These are phyloP conservation scores for Morpho achilles DNA, from an alignment of 2,888 invertebrate species.

Conservation along the genomic window DNA sequence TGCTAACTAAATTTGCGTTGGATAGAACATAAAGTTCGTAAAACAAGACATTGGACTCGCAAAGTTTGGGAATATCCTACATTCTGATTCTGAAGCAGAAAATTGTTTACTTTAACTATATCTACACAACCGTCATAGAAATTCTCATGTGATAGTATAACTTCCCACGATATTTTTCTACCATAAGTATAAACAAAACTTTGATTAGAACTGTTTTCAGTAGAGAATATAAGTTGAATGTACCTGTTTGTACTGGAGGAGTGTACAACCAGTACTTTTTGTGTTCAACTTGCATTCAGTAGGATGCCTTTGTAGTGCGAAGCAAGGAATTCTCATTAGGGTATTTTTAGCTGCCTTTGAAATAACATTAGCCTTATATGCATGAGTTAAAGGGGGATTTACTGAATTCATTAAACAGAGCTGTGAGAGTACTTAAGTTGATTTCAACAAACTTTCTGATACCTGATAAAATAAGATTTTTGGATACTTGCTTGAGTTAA, in stretches of 20 bases:
- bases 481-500: no score
- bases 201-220: background rate
- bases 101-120: no score
- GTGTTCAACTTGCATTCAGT: slow-evolving; percentile 61
- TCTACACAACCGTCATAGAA: no score
- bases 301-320: slow-evolving; percentile 57
- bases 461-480: no score
- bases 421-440: slow-evolving; percentile 33
- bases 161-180: no score
- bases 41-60: no score
- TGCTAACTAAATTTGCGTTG: no score
- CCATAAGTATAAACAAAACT: no score
- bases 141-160: no score
- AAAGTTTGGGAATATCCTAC: no score
- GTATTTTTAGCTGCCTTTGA: slow-evolving; percentile 60
- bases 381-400: slow-evolving; percentile 40
- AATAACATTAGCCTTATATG: slow-evolving; percentile 60
- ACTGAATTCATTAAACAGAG: slow-evolving; percentile 39
- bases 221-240: background rate
- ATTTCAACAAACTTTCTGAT: slow-evolving; percentile 4
- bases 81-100: no score
- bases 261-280: slow-evolving; percentile 54
- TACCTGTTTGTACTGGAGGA: slow-evolving; percentile 4
- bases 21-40: no score
- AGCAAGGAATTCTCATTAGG: slow-evolving; percentile 68